Evolutionary conservation across 1,140 invertebrate species (phyloP).

Genomic region (Heliconius nattereri): DNA sequence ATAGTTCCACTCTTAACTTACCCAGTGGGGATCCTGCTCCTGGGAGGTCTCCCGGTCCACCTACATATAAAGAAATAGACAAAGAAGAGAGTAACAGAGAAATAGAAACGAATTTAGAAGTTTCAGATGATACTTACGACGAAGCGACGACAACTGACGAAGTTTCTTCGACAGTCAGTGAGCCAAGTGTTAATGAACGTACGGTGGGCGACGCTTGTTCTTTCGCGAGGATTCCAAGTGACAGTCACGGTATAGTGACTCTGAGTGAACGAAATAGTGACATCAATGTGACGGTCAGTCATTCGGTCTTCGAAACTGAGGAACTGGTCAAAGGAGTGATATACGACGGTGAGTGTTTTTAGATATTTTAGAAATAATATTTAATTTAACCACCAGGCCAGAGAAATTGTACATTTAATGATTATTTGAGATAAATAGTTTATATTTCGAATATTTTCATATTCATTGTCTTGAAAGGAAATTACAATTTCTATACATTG

Average conservation of each 20-base stretch:
- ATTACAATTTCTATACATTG: too few relatives aligned
- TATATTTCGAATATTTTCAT: too few relatives aligned
- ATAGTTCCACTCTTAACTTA: slow-evolving; percentile 63
- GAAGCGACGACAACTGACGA: slow-evolving; percentile 58
- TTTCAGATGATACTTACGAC: slow-evolving; percentile 54
- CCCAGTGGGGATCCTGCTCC: slow-evolving; percentile 73
- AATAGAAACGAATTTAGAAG: slow-evolving; percentile 45
- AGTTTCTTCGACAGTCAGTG: slow-evolving; percentile 58
- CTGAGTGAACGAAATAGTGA: slow-evolving; percentile 68
- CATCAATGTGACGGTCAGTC: slow-evolving; percentile 66
- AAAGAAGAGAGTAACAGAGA: slow-evolving; percentile 30
- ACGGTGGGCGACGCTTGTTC: slow-evolving; percentile 64
- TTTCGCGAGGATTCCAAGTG: slow-evolving; percentile 67
- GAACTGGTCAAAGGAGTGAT: slow-evolving; percentile 68
- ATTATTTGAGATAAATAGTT: too few relatives aligned
- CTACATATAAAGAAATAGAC: slow-evolving; percentile 41
- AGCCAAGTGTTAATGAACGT: slow-evolving; percentile 57
- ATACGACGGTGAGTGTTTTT: slow-evolving; percentile 70
- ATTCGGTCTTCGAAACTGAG: slow-evolving; percentile 66
- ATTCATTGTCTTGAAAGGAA: too few relatives aligned
- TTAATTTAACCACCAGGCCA: too few relatives aligned
- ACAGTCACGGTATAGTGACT: slow-evolving; percentile 68
- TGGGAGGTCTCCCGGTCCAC: slow-evolving; percentile 71
- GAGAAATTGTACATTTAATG: too few relatives aligned
- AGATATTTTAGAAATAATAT: neutral